Base-by-base conservation (phyloP, 1,140 invertebrate species). In the Latrodectus geometricus region DNA sequence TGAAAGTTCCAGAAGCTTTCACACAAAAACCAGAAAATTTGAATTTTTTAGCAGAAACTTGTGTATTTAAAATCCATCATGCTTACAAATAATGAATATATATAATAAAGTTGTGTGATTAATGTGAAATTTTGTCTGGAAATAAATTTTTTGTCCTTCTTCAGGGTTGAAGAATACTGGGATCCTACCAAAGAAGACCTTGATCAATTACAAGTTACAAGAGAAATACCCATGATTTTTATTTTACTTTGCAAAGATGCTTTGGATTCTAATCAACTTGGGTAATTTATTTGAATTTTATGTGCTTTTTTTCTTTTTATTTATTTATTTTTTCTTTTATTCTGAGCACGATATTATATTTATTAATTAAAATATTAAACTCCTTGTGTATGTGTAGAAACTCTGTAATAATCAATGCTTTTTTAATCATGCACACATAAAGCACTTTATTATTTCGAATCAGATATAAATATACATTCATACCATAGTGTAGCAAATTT, bases 141-240 rank as follows among this genome's bases (percentile, higher is more conserved):
- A 14, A 61, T 14, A 4, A 61, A 14, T 61, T 8, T 35, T 61
- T 4, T 61, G 54, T 73, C 83, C 88, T 88, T 87, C 86, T 92
- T 84, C 89, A 96, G 95, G 89, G 93, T 95, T 88, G 94, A 95
- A 91, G 95, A 96, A 91, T 94, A 93, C 90, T 96, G 95, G 95
- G 94, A 95, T 88, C 95, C 95, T 23, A 89, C 94, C 86, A 94
- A 95, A 89, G 14, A 75, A 17, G 95, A 95, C 50, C 91, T 96
- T 80, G 95, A 96, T 91, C 93, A 93, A 88, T 91, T 96, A 75
- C 93, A 95, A 84, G 94, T 95, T 3, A 94, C 93, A 88, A 90
- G 94, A 89, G 93, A 95, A 91, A 92, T 95, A 90, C 95, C 96
- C 69, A 93, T 94, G 88, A 93, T 97, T 75, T 94, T 96, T 89